Evolutionary conservation across 2,113 vertebrate species (phyloP), one percentile per base, ranked within the genome.

Genomic region (Channa argus): DNA sequence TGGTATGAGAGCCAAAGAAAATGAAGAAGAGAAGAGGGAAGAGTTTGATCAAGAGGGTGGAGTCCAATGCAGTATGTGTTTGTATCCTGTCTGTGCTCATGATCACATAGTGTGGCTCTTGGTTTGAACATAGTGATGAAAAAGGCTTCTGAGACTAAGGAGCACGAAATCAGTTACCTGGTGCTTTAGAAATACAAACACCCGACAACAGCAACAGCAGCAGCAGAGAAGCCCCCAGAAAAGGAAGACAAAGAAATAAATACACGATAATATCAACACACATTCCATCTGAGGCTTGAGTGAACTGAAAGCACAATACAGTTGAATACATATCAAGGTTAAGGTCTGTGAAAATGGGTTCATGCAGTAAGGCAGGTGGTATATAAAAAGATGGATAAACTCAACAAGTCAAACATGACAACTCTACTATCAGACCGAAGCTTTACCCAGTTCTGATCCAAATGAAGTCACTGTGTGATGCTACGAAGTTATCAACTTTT

Each of bases 141-240:
- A 80, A 59, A 60, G 10, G 44, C 51, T 61, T 84, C 50, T 73
- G 63, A 75, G 75, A 70, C 36, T 54, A 47, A 67, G 15, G 59
- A 66, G 67, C 70, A 82, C 79, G 67, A 70, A 78, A 89, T 71
- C 63, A 71, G 79, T 86, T 82, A 90, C 86, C 89, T 91, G 80
- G 58, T 76, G 45, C 54, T 78, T 62, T 70, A 73, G 59, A 71
- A 74, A 49, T 10, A 47, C 34, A 13, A 8, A 58, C n/a, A 71
- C 45, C 54, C 2, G 65, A 61, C 11, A n/a, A 50, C 8, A 24
- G 56, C 51, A 60, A 60, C 37, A 60, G 61, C 24, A 63, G 45
- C 52, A 12, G 52, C 39, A 58, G 24, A 24, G n/a, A 24, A 70
- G 66, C 45, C 64, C 47, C 69, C 24, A 10, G 24, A 64, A 55